phyloP scores from a whole-genome alignment of 2,113 vertebrate genomes.

The Hippocampus comes region DNA sequence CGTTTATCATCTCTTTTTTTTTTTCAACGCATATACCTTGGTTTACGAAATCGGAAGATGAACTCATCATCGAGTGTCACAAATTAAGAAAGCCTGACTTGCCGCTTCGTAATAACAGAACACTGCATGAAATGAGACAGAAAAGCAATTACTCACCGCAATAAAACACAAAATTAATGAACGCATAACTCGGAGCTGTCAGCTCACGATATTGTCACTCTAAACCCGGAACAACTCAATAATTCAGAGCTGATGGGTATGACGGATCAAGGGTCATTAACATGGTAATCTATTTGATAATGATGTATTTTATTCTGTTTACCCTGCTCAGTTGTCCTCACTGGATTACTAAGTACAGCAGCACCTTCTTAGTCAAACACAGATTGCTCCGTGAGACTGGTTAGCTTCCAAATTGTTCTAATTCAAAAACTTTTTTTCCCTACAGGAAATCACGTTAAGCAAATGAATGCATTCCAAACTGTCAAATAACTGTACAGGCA shows the following conservation, averaged over 20 bases:
- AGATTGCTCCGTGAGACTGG: neutral
- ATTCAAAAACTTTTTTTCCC: neutral
- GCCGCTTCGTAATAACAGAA: neutral
- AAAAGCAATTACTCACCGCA: neutral
- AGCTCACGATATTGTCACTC: neutral
- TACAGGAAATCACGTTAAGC: too few relatives aligned
- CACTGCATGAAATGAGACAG: neutral
- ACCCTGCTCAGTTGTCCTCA: neutral
- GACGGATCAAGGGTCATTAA: conserved; percentile 1
- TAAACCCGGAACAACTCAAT: conserved; percentile 2
- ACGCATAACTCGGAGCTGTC: neutral
- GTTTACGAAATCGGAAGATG: neutral
- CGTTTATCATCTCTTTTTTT: neutral
- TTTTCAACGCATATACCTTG: neutral
- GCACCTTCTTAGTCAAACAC: neutral
- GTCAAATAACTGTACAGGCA: too few relatives aligned
- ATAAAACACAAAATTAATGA: neutral
- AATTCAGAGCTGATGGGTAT: neutral
- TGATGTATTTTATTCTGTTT: conserved; percentile 2
- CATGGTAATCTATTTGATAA: neutral
- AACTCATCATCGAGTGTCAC: neutral
- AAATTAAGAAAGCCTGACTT: neutral
- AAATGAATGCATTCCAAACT: too few relatives aligned
- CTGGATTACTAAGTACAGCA: neutral
- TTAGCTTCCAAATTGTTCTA: neutral